A percentile compares a stretch with the other conserved stretches of the same genome.
Conservation (phyloP, 2,797 vertebrate genomes). For the Phylloscopus collybita region DNA sequence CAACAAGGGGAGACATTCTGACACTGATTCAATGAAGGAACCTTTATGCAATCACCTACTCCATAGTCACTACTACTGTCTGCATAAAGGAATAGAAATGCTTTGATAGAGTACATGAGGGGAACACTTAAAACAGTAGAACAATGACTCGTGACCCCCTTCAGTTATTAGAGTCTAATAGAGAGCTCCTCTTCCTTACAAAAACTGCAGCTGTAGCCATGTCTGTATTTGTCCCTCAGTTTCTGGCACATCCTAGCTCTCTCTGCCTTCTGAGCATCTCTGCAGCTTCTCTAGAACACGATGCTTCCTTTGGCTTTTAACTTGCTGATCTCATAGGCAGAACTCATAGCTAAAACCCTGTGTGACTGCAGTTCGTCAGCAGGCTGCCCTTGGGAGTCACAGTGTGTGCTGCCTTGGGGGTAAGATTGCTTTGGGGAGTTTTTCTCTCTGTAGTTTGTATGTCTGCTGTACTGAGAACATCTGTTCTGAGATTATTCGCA, state of each 20-base stretch:
- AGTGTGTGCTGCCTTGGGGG: not conserved
- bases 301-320: not conserved
- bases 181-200: not conserved
- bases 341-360: not conserved
- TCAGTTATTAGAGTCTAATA: not conserved
- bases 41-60: not conserved
- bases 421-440: not conserved
- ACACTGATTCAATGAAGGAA: not conserved
- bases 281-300: not conserved
- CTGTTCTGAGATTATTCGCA: not conserved
- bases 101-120: not conserved
- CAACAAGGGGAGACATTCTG: not conserved
- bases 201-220: not conserved
- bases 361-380: not conserved
- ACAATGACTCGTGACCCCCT: not conserved
- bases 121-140: not conserved
- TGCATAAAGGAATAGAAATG: not conserved
- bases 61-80: accelerated
- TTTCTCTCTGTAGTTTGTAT: not conserved
- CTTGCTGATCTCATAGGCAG: not conserved
- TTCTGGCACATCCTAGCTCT: not conserved
- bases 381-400: not conserved
- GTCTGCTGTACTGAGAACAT: not conserved
- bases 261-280: not conserved
- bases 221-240: not conserved